Evolutionary conservation across 2,113 vertebrate species (phyloP), one percentile per base, ranked within the genome.

Genomic region (Numida meleagris): DNA sequence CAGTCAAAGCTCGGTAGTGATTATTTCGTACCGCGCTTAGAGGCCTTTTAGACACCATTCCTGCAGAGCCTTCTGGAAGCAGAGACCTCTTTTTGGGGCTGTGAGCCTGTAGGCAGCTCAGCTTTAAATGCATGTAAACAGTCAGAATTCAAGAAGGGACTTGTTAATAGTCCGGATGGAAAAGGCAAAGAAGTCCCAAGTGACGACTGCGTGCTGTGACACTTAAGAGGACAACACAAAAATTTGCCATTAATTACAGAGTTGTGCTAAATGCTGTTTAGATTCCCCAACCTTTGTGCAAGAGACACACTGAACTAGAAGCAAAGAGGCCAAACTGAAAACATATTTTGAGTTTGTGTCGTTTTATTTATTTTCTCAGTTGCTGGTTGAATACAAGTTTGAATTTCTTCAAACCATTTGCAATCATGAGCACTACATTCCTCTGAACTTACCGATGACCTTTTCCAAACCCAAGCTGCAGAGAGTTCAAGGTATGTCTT

Each of bases 351-450:
- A 76, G 24, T 86, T 91, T 95, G 55, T 82, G 23, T 65, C 8
- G 63, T 48, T 16, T 48, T 12, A 58, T 63, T 34, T 16, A 38
- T 77, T 92, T 71, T 43, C 67, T 84, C 97, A 99, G 99, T 97
- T 98, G 67, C 97, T 99, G 95, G 98, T 98, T 51, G 99, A 99
- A 95, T 99, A 99, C 98, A 99, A 99, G 88, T 99, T 99, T 97
- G 99, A 99, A 77, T 99, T 99, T 95, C 98, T 99, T 80, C 99
- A 99, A 98, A 98, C 98, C 1, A 71, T 99, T 86, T 99, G 99
- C 72, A 99, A 98, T 94, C 99, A 99, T 1, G 99, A 99, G 90
- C 99, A 99, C 97, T 99, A 99, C 97, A 99, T 99, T 94, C 99
- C 99, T 57, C 97, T 99, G 27, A 99, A 99, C 93, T 97, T 99